Percentiles rank a stretch among this genome's conserved stretches.
Conservation (phyloP, 1,140 invertebrate species). For the Cydia fagiglandana region DNA sequence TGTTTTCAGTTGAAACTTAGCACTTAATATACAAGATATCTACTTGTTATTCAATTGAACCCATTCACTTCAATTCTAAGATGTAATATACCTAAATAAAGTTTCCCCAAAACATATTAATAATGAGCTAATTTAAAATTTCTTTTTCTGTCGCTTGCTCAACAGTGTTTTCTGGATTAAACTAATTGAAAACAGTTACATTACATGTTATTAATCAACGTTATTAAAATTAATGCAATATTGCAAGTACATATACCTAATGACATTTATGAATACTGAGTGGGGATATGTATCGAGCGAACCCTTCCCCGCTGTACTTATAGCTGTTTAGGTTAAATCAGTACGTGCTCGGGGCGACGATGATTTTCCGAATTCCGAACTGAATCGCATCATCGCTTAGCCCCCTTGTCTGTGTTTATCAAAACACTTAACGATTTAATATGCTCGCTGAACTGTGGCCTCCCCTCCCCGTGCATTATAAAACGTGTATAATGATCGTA, state of each 20-base stretch:
- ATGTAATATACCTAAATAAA: too few species aligned
- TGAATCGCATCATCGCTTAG: slow-evolving; percentile 61
- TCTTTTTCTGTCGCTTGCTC: too few species aligned
- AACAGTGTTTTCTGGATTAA: too few species aligned
- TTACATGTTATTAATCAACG: too few species aligned
- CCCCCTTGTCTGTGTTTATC: slow-evolving; percentile 73
- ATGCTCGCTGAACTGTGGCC: slow-evolving; percentile 61
- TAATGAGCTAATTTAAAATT: too few species aligned
- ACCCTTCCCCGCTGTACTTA: slow-evolving; percentile 10
- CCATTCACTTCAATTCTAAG: too few species aligned
- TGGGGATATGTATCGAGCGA: not conserved
- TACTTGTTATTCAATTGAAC: not conserved
- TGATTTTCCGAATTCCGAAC: slow-evolving; percentile 68
- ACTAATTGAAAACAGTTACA: too few species aligned
- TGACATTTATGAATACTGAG: not conserved
- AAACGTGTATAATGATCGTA: slow-evolving; percentile 35
- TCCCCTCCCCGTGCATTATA: slow-evolving; percentile 50
- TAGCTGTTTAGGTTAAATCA: slow-evolving; percentile 26
- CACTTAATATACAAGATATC: not conserved
- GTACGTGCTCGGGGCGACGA: slow-evolving; percentile 53
- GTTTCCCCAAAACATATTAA: too few species aligned
- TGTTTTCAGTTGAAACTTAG: not conserved
- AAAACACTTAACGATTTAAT: slow-evolving; percentile 77
- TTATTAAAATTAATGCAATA: too few species aligned
- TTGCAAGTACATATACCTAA: not conserved